These are phyloP conservation scores for Rattus norvegicus DNA, from an alignment of 2,113 vertebrate genomes.

Conservation along the genomic window DNA sequence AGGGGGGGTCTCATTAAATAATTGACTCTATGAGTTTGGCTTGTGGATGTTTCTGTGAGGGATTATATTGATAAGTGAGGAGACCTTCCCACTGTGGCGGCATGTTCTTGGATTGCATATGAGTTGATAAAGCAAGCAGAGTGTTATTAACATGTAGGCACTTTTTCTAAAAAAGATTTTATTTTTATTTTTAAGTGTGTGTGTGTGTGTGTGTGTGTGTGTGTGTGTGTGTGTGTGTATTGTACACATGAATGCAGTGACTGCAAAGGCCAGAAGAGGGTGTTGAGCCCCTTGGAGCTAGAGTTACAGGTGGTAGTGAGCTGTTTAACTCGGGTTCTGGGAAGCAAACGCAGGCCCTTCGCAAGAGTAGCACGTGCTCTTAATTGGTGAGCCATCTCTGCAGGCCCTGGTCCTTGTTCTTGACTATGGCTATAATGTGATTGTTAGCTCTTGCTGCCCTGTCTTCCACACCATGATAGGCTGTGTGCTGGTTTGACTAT, in stretches of 20 bases:
- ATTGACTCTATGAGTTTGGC: background rate
- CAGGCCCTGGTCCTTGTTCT: background rate
- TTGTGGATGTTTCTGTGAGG: no score
- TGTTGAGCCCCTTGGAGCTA: background rate
- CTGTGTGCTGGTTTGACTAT: background rate
- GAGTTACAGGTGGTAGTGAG: background rate
- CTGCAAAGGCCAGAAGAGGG: background rate
- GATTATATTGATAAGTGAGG: background rate
- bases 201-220: background rate
- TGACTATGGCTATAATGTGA: background rate
- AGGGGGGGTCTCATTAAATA: background rate
- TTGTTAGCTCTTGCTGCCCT: background rate
- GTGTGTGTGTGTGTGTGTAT: background rate
- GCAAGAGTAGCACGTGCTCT: background rate
- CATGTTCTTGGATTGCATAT: background rate
- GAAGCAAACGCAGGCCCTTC: background rate
- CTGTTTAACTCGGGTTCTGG: background rate
- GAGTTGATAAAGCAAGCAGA: background rate
- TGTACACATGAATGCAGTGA: background rate
- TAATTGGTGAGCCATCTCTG: background rate
- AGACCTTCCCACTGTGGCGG: background rate
- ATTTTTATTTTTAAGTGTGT: background rate
- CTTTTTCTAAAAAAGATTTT: no score
- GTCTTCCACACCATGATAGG: no score
- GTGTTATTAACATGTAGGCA: background rate